Evolutionary conservation across 92 coral and sea anemone genomes (phyloP), one percentile per base, ranked within the genome.

Genomic region (Palythoa grandiflora): DNA sequence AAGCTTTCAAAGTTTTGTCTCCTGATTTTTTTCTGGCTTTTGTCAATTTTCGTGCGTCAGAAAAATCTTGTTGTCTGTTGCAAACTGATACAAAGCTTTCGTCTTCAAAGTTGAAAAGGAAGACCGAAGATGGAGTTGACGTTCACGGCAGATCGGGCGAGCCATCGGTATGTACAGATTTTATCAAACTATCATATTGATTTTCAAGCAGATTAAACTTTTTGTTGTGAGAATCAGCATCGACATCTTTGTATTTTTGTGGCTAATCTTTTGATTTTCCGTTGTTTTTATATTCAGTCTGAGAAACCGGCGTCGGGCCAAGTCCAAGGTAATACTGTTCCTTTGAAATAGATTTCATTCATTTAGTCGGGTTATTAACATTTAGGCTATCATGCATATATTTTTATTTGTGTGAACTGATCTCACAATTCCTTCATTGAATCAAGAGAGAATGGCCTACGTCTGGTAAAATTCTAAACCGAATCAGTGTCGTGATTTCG

Each of bases 91-190:
- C 74, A 70, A 70, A 11, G 74, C 73, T 66, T 44, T 88, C 86
- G 86, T 65, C 61, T 19, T 52, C 40, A 60, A 65, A 91, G 92
- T 91, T 91, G 92, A 91, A 91, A 91, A 88, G 94, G 89, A 91
- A 89, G 65, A 89, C 91, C 84, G 94, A 85, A 55, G 83, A 91
- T 78, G 94, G 87, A 78, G 87, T 51, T 88, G 73, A 40, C 78
- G 44, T 40, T 40, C 85, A 85, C 35, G 85, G 87, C 12, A 89
- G 89, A 88, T 86, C 70, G 78, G 72, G 9, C 68, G 89, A 88
- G 89, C 88, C 84, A 84, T 79, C 90, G 92, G 94, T 91, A 85
- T 84, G 94, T 79, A 77, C 84, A 78, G 87, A 68, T 63, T 47
- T 38, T 17, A 17, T 78, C 72, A 68, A 66, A 21, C 61, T 47